Percentiles rank a stretch among this genome's conserved stretches.
phyloP scores from a whole-genome alignment of 2,888 invertebrate genomes.

The Nycteola revayana region DNA sequence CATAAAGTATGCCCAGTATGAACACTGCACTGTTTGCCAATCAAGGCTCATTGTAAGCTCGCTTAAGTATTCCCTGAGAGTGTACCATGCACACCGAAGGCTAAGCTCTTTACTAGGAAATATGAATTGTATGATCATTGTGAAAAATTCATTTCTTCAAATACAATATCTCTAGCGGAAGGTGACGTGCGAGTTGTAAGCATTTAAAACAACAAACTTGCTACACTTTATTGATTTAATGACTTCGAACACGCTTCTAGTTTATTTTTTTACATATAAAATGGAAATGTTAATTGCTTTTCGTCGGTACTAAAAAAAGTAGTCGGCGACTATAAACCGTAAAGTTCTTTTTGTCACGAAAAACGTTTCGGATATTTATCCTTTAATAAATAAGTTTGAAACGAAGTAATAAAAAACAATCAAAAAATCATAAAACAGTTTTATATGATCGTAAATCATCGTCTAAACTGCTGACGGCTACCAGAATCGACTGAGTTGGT shows the following conservation, averaged over 20 bases:
- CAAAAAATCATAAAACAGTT: background rate
- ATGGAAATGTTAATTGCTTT: constrained; percentile 23
- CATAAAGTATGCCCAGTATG: constrained; percentile 30
- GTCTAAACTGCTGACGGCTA: too few species aligned
- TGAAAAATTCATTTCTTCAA: constrained; percentile 22
- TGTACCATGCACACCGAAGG: constrained; percentile 11
- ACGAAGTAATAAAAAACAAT: constrained; percentile 1
- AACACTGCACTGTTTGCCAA: constrained; percentile 63
- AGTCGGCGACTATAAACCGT: constrained; percentile 24
- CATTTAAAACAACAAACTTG: constrained; percentile 22
- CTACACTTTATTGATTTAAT: constrained; percentile 21
- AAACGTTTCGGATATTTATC: constrained; percentile 7
- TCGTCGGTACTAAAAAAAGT: constrained; percentile 16
- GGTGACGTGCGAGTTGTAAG: constrained; percentile 13
- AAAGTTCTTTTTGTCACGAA: constrained; percentile 32
- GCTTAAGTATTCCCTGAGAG: constrained; percentile 22
- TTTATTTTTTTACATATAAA: constrained; percentile 13
- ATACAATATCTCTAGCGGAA: constrained; percentile 22
- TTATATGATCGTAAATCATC: constrained; percentile 12
- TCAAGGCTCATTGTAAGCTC: constrained; percentile 50
- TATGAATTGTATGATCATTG: constrained; percentile 25
- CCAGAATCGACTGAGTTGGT: too few species aligned
- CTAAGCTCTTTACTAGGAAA: constrained; percentile 16
- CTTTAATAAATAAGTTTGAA: constrained; percentile 11
- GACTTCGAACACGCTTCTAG: constrained; percentile 24